Conservation (phyloP, 2,888 invertebrate genomes). For the Syritta pipiens region DNA sequence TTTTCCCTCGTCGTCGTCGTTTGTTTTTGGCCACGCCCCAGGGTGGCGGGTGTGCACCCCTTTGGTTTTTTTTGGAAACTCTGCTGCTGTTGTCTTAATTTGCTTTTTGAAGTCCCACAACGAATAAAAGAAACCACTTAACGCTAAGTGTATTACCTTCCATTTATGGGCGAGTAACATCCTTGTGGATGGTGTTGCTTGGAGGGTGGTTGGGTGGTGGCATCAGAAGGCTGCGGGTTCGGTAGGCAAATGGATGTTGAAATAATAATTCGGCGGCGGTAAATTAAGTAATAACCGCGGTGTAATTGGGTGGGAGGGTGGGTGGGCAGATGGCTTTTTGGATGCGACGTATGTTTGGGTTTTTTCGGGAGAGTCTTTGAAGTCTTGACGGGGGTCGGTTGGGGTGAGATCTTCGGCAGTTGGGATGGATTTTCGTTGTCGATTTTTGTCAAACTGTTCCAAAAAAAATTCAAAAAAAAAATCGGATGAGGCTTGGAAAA, state of each 20-base stretch:
- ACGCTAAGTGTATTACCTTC: constrained; percentile 34
- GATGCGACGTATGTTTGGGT: no score
- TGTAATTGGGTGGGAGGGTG: neutral
- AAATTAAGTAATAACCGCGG: neutral
- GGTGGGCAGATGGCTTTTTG: neutral
- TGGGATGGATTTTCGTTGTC: no score
- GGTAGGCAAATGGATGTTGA: neutral
- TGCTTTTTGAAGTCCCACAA: constrained; percentile 18
- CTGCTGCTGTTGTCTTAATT: constrained; percentile 38
- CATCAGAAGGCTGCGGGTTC: neutral
- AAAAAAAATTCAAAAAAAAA: no score
- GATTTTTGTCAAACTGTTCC: no score
- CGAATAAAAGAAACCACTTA: constrained; percentile 31
- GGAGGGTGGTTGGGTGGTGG: neutral
- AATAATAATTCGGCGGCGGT: neutral
- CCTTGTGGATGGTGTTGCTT: neutral
- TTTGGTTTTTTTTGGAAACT: no score
- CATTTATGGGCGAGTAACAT: constrained; percentile 21
- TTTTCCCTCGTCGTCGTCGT: neutral
- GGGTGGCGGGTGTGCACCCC: neutral
- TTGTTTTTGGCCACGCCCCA: constrained; percentile 19
- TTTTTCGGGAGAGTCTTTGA: no score
- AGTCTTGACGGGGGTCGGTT: no score
- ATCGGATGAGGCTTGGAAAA: no score
- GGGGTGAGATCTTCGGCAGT: no score